Evolutionary conservation across 1,140 invertebrate genomes (phyloP).

Genomic region (Drosophila malerkotliana): DNA sequence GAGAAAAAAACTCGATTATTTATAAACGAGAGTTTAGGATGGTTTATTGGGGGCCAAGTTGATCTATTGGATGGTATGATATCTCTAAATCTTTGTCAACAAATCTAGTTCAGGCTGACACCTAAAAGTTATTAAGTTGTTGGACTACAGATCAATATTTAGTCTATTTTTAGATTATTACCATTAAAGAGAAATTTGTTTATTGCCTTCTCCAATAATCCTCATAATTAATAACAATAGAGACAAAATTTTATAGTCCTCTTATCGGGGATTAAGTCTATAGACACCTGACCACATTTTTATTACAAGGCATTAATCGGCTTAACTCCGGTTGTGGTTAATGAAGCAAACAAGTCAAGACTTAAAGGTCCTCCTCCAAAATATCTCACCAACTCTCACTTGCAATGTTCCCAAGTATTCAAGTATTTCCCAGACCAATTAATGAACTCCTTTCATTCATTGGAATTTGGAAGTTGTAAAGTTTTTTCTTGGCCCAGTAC

Average conservation of each 20-base stretch:
- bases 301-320: constrained; percentile 39
- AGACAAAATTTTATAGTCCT: constrained; percentile 32
- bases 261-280: constrained; percentile 23
- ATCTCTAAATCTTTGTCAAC: neutral
- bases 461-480: neutral
- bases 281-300: constrained; percentile 49
- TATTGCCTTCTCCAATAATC: neutral
- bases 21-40: constrained; percentile 14
- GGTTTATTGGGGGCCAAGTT: constrained; percentile 3
- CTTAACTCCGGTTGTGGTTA: constrained; percentile 17
- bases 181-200: neutral
- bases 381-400: neutral
- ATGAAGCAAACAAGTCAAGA: constrained; percentile 16
- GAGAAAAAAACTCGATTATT: constrained; percentile 3
- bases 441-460: neutral
- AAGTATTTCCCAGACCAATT: constrained; percentile 3
- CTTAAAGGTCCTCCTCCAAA: constrained; percentile 2
- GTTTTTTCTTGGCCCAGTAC: constrained; percentile 2
- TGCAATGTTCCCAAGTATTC: no score
- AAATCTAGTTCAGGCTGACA: constrained; percentile 26
- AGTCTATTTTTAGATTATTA: neutral
- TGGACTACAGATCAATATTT: neutral
- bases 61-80: constrained; percentile 25
- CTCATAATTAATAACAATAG: constrained; percentile 7
- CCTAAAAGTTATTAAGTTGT: constrained; percentile 14